Conservation (phyloP, 2,888 invertebrate genomes). For the Apoda limacodes region DNA sequence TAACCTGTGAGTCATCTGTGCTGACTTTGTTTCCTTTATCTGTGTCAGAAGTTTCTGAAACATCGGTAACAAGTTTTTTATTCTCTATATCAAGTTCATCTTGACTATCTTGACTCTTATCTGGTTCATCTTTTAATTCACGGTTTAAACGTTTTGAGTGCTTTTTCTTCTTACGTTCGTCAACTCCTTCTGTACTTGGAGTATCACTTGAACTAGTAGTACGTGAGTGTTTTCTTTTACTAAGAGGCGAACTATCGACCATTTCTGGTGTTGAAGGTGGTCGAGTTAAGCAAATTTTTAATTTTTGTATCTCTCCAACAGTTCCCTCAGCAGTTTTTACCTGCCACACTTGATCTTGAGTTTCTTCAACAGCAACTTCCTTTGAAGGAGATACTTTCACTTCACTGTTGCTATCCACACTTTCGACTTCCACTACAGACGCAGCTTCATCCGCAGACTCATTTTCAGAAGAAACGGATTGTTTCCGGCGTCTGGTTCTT, state of each 20-base stretch:
- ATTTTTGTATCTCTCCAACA: slow-evolving; percentile 71
- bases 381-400: slow-evolving; percentile 29
- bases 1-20: slow-evolving; percentile 28
- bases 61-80: slow-evolving; percentile 3
- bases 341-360: slow-evolving; percentile 62
- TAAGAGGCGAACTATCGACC: slow-evolving; percentile 59
- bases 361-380: slow-evolving; percentile 44
- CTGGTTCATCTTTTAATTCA: slow-evolving; percentile 43
- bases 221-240: slow-evolving; percentile 61
- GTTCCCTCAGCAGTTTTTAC: slow-evolving; percentile 63
- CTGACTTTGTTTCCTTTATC: slow-evolving; percentile 19
- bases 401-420: slow-evolving; percentile 34
- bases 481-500: slow-evolving; percentile 67
- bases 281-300: slow-evolving; percentile 73
- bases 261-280: slow-evolving; percentile 67
- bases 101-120: slow-evolving; percentile 43
- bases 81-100: slow-evolving; percentile 21
- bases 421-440: slow-evolving; percentile 28
- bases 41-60: slow-evolving; percentile 23
- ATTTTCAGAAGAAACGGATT: slow-evolving; percentile 66
- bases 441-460: slow-evolving; percentile 53
- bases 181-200: slow-evolving; percentile 48
- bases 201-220: slow-evolving; percentile 59
- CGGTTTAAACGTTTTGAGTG: slow-evolving; percentile 42
- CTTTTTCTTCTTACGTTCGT: slow-evolving; percentile 58